phyloP scores from a whole-genome alignment of 2,888 invertebrate species.

The Pherbina coryleti region DNA sequence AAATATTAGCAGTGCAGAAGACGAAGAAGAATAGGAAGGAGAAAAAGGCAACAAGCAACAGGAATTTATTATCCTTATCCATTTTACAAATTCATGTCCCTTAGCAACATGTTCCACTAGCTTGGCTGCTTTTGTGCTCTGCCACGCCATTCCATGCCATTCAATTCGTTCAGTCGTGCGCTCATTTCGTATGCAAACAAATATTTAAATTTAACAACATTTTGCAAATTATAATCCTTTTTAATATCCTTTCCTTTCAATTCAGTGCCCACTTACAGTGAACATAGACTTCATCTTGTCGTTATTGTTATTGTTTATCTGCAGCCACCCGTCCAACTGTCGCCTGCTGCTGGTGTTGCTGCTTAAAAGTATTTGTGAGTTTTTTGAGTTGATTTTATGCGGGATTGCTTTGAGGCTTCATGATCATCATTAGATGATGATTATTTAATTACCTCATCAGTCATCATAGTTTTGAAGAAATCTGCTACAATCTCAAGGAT shows the following conservation, averaged over 20 bases:
- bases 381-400: not conserved
- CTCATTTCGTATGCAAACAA: constrained; percentile 7
- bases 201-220: constrained; percentile 31
- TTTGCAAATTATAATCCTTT: constrained; percentile 16
- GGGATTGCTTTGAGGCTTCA: not conserved
- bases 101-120: not conserved
- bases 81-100: constrained; percentile 4
- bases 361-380: not conserved
- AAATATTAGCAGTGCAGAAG: not conserved
- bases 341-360: not conserved
- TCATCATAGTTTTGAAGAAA: not conserved
- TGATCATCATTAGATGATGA: not conserved
- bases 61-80: constrained; percentile 26
- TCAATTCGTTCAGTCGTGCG: constrained; percentile 18
- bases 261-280: not conserved
- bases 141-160: not conserved
- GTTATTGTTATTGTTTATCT: not conserved
- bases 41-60: not conserved
- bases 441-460: constrained; percentile 26
- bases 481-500: not conserved
- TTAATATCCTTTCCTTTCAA: not conserved
- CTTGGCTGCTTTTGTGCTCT: not conserved
- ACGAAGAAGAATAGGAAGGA: not conserved
- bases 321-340: not conserved
- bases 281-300: not conserved